Evolutionary conservation across 2,113 vertebrate species (phyloP).

Genomic region (Myrmecobius fasciatus): DNA sequence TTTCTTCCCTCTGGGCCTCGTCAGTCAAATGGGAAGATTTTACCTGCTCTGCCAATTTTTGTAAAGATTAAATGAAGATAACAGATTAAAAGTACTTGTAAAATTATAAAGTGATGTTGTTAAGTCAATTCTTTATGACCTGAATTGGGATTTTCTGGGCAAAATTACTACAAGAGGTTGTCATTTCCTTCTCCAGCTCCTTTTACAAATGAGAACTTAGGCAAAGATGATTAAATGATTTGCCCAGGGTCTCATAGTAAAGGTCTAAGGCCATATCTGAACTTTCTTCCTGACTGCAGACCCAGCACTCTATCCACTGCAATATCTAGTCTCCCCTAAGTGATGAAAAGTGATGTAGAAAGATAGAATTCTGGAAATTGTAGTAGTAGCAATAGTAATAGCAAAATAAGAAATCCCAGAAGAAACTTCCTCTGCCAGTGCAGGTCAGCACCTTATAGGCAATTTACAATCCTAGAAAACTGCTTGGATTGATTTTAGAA

Average conservation of each 20-base stretch:
- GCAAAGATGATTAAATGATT: background rate
- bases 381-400: background rate
- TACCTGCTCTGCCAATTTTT: background rate
- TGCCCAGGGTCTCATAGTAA: background rate
- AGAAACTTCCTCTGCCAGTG: background rate
- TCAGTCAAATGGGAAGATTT: background rate
- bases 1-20: background rate
- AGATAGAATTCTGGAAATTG: background rate
- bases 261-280: background rate
- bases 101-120: background rate
- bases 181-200: background rate
- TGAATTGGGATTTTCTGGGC: background rate
- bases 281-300: background rate
- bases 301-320: background rate
- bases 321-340: background rate
- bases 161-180: background rate
- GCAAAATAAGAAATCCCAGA: background rate
- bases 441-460: background rate
- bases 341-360: background rate
- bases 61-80: background rate
- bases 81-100: background rate
- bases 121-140: background rate
- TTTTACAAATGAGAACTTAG: background rate
- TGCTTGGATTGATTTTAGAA: background rate
- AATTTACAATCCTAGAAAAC: background rate